Percentiles rank a stretch among this genome's conserved stretches.
phyloP scores from a whole-genome alignment of 2,888 invertebrate genomes.

The Chaitophorus viminalis region DNA sequence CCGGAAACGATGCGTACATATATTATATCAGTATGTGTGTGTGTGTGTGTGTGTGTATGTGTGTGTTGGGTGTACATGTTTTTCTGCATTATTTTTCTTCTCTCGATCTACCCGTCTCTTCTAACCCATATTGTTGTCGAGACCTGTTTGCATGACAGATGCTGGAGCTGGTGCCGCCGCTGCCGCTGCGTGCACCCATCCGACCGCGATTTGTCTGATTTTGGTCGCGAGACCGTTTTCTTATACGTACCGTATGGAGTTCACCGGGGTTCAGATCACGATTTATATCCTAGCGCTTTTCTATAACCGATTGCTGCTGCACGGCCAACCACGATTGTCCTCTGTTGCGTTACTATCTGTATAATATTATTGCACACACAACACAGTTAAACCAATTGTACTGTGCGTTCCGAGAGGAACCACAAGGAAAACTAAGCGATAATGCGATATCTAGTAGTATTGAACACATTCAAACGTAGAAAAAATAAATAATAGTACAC shows the following conservation, averaged over 20 bases:
- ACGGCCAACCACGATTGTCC: background rate
- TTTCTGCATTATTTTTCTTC: slow-evolving; percentile 16
- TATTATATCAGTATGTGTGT: slow-evolving; percentile 26
- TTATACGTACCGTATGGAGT: background rate
- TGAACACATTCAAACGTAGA: no score
- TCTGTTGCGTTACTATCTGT: background rate
- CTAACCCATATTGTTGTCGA: slow-evolving; percentile 47
- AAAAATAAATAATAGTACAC: no score
- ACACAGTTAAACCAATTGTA: no score
- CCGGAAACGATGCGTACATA: slow-evolving; percentile 61
- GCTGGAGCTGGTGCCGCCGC: slow-evolving; percentile 41
- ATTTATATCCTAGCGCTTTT: slow-evolving; percentile 26
- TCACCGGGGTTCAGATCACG: slow-evolving; percentile 48
- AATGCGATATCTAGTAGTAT: no score
- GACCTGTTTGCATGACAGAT: slow-evolving; percentile 60
- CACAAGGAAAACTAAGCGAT: no score
- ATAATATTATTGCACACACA: no score
- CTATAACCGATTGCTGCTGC: background rate
- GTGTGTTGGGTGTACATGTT: background rate
- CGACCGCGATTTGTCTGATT: slow-evolving; percentile 50
- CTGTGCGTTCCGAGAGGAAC: no score
- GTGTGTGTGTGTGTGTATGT: background rate
- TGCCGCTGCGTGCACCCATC: slow-evolving; percentile 7
- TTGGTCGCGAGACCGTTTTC: slow-evolving; percentile 31
- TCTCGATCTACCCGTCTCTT: slow-evolving; percentile 46